Evolutionary conservation across 2,888 invertebrate genomes (phyloP), one percentile per base, ranked within the genome.

Genomic region (Mythimna pallens): DNA sequence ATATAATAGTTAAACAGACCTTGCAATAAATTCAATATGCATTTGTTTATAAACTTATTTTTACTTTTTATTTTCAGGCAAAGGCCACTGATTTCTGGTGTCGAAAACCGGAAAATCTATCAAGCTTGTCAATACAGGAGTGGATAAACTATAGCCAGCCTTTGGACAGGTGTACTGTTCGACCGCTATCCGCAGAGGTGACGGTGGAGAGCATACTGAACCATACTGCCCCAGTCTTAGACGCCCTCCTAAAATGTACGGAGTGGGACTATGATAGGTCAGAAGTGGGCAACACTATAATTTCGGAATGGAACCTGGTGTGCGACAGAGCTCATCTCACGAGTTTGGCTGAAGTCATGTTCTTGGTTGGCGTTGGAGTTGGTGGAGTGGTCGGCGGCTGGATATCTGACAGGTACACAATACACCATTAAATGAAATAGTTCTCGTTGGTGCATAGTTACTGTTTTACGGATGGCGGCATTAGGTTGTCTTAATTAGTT

Each of bases 301-400:
- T 97, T 74, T 97, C 97, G 0, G 97, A 98, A 96, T 98, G 98
- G 97, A 95, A 97, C 87, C 93, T 98, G 84, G 97, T 98, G 22
- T 98, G 98, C 90, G 98, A 98, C 83, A 96, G 97, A 88, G 97
- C 97, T 76, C 97, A 97, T 86, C 93, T 98, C 70, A 97, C 97
- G 76, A 98, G 97, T 89, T 94, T 98, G 47, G 97, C 98, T 17
- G 98, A 98, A 93, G 98, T 98, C 94, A 97, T 97, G 91, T 98
- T 98, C 92, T 94, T 98, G 78, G 95, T 97, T 40, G 98, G 98
- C 50, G 98, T 98, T 20, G 98, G 98, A 72, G 94, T 97, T 61
- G 98, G 98, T 68, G 98, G 98, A 67, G 97, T 98, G 22, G 97
- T 98, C n/a, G 98, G 98, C 76, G 98, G 98, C 36, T 97, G 97